Base-by-base conservation (phyloP, 2,113 vertebrate genomes). In the Pyxicephalus adspersus region DNA sequence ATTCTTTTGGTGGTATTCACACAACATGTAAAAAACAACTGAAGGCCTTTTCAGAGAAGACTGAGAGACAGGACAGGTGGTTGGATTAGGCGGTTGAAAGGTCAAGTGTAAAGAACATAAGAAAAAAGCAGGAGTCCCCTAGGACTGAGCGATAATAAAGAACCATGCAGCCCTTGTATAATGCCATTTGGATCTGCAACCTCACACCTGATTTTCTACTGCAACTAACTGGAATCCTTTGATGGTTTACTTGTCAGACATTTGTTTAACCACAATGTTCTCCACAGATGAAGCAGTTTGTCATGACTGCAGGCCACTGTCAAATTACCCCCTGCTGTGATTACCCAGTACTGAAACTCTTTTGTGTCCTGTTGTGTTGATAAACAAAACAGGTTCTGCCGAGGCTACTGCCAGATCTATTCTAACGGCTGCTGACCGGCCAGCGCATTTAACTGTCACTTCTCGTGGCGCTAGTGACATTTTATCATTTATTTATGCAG, bases 11-110 rank as follows among this genome's bases (percentile, higher is more conserved):
- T 64, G n/a, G 17, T 72, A 72, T 80, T 26, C 29, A 63, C 38
- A 64, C 60, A 38, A 61, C 67, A 81, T 81, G 34, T 54, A 13
- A 64, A 26, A 55, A n/a, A 19, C 50, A 73, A 65, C 50, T 31
- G 8, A 34, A 13, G 31, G 60, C 60, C n/a, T 54, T 81, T 45
- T 81, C 70, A 17, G 57, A 64, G 18, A 34, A 58, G 68, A 73
- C 23, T 81, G 68, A 81, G 58, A 74, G 60, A 65, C 60, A 73
- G n/a, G 78, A 73, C 78, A 81, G 68, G 79, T 81, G 79, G 60
- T 54, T 34, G 60, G 68, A 81, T 73, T 73, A 81, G 31, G 57
- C n/a, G 63, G 28, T 65, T 18, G 74, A 23, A 65, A 74, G 79
- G 79, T 74, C 70, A 81, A 63, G n/a, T 34, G 20, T 63, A 73